A percentile compares a stretch with the other conserved stretches of the same genome.
These are phyloP conservation scores for Gallinago paraguaiae DNA, from an alignment of 2,113 vertebrate genomes.

Conservation along the genomic window DNA sequence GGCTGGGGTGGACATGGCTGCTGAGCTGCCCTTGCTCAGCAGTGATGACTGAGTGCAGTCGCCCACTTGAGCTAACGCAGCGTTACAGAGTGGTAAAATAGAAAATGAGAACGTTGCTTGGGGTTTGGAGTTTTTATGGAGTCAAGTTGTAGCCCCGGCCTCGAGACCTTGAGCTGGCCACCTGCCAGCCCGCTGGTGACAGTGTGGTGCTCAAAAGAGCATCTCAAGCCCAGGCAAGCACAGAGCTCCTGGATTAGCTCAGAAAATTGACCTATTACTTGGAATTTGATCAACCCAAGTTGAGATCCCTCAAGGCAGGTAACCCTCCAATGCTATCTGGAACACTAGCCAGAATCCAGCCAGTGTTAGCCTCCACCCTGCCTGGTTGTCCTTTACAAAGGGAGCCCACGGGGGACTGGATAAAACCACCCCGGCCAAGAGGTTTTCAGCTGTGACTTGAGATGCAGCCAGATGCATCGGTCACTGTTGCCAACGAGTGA, in stretches of 20 bases:
- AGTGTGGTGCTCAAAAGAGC: not conserved
- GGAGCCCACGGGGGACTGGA: not conserved
- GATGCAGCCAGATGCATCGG: not conserved
- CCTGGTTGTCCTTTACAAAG: not conserved
- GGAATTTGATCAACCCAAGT: not conserved
- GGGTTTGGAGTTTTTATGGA: not conserved
- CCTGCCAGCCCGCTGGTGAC: not conserved
- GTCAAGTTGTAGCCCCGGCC: not conserved
- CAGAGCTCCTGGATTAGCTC: not conserved
- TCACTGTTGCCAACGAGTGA: not conserved
- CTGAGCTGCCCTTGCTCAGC: accelerated
- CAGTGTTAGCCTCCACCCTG: not conserved
- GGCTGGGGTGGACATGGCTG: not conserved
- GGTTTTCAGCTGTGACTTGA: not conserved
- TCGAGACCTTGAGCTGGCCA: not conserved
- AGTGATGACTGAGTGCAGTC: not conserved
- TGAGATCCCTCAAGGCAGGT: not conserved
- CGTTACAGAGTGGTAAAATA: not conserved
- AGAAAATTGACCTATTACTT: not conserved
- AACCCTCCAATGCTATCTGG: no score
- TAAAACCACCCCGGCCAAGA: not conserved
- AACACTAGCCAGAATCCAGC: not conserved
- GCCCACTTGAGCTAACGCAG: not conserved
- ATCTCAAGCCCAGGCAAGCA: not conserved
- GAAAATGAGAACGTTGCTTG: not conserved